Evolutionary conservation across 2,888 invertebrate species (phyloP).

Genomic region (Halictus quadricinctus): DNA sequence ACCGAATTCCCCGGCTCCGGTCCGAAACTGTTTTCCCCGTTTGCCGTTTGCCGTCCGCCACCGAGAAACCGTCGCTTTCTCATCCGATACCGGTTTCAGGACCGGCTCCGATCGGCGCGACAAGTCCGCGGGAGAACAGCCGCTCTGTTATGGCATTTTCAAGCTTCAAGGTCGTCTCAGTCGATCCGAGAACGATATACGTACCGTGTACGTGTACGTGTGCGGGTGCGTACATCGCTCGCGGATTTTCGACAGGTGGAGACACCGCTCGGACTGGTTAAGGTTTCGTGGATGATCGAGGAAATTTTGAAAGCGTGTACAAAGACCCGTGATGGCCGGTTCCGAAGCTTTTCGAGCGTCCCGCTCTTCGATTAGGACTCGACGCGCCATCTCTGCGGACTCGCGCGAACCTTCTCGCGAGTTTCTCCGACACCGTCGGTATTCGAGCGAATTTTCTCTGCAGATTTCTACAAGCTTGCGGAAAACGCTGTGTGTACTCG

Average conservation of each 20-base stretch:
- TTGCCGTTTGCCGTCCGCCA: not conserved
- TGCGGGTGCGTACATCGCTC: no score
- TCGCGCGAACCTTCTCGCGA: not conserved
- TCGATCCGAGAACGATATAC: conserved; percentile 55
- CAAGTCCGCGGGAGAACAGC: not conserved
- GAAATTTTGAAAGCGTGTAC: not conserved
- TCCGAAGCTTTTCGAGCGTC: not conserved
- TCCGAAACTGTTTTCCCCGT: conserved; percentile 3
- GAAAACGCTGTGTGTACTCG: not conserved
- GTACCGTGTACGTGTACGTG: not conserved
- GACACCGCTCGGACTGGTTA: conserved; percentile 63
- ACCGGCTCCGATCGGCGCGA: conserved; percentile 40
- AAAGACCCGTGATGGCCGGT: not conserved
- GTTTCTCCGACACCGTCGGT: not conserved
- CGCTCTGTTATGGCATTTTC: conserved; percentile 69
- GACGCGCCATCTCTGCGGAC: conserved; percentile 15
- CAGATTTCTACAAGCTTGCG: conserved; percentile 18
- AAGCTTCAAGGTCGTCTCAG: conserved; percentile 81
- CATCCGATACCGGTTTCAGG: conserved; percentile 50
- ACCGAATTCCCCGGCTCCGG: conserved; percentile 18
- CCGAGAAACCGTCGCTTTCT: conserved; percentile 5
- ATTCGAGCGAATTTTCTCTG: not conserved
- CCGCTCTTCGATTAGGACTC: not conserved
- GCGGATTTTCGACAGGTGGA: conserved; percentile 61
- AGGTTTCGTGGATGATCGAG: not conserved